These are phyloP conservation scores for Parotocinclus haroldoi DNA, from an alignment of 2,797 vertebrate genomes.

Conservation along the genomic window DNA sequence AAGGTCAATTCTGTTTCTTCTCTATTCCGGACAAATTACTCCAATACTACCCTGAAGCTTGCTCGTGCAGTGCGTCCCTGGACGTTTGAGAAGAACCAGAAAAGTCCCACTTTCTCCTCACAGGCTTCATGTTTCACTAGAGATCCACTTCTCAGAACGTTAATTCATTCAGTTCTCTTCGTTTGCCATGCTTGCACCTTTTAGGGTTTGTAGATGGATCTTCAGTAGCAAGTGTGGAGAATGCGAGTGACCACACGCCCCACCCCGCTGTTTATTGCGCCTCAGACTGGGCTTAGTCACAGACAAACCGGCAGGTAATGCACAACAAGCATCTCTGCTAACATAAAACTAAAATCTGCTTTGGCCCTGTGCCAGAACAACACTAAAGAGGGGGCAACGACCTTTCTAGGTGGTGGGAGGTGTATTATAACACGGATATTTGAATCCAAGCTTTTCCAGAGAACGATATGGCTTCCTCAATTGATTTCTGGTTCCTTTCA, in stretches of 20 bases:
- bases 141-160: not conserved
- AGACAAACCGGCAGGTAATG: not conserved
- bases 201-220: not conserved
- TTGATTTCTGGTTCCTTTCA: no score
- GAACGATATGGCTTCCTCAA: no score
- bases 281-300: not conserved
- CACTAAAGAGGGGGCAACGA: no score
- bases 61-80: not conserved
- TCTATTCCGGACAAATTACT: not conserved
- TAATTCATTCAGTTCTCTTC: not conserved
- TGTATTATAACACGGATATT: no score
- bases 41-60: not conserved
- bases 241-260: not conserved
- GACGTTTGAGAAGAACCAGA: not conserved
- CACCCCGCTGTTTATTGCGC: not conserved
- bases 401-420: no score
- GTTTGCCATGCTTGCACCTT: not conserved
- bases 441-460: no score
- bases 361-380: no score
- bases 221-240: not conserved
- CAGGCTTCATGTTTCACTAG: conserved; percentile 1
- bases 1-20: not conserved
- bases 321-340: not conserved
- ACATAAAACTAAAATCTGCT: no score
- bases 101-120: not conserved